Percentiles rank a stretch among this genome's conserved stretches.
These are phyloP conservation scores for Coenonympha arcania DNA, from an alignment of 2,888 invertebrate species.

Conservation along the genomic window DNA sequence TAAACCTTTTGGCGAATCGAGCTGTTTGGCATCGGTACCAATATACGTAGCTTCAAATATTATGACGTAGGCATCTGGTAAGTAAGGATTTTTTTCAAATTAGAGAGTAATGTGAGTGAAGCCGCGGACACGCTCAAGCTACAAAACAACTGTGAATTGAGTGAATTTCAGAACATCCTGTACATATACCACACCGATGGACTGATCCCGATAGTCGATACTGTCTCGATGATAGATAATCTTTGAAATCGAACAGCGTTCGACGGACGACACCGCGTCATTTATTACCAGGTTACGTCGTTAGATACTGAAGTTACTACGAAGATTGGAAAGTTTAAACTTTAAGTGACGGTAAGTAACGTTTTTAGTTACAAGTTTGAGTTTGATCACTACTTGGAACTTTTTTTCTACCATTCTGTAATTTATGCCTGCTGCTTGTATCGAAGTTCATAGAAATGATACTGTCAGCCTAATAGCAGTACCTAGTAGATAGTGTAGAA, in stretches of 20 bases:
- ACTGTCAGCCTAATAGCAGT: too few species aligned
- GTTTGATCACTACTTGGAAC: neutral
- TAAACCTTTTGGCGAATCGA: too few species aligned
- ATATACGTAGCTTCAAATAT: too few species aligned
- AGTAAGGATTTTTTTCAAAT: too few species aligned
- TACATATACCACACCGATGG: slow-evolving; percentile 35
- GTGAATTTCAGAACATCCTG: slow-evolving; percentile 35
- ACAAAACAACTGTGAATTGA: neutral
- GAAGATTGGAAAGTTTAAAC: slow-evolving; percentile 1
- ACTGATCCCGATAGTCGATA: slow-evolving; percentile 54
- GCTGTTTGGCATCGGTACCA: too few species aligned
- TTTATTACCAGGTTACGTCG: slow-evolving; percentile 20
- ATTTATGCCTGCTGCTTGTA: too few species aligned
- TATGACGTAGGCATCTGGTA: too few species aligned
- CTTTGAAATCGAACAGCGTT: slow-evolving; percentile 66
- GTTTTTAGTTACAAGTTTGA: neutral
- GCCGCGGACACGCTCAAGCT: too few species aligned
- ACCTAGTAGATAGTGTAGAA: too few species aligned
- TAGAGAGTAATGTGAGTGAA: too few species aligned
- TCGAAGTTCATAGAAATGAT: too few species aligned
- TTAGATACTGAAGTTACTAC: slow-evolving; percentile 1
- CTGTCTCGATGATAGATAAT: slow-evolving; percentile 70
- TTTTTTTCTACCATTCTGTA: too few species aligned
- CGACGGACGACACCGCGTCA: slow-evolving; percentile 42
- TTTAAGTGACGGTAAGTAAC: slow-evolving; percentile 1